Evolutionary conservation across 2,113 vertebrate species (phyloP).

Genomic region (Menidia beryllina): DNA sequence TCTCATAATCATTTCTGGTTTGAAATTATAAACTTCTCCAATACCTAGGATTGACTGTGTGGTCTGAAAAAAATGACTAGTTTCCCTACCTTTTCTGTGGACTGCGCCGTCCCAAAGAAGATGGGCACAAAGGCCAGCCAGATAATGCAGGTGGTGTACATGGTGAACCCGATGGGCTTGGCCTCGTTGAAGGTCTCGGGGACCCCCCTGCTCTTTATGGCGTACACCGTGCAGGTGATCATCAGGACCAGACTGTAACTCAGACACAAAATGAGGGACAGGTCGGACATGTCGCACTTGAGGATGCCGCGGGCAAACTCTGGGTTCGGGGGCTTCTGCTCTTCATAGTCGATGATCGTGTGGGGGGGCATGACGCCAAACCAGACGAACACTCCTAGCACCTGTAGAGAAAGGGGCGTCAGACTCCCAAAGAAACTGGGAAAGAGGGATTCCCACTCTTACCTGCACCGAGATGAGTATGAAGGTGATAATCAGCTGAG

Average conservation of each 20-base stretch:
- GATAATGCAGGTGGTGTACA: slow-evolving; percentile 92
- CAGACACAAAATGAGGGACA: slow-evolving; percentile 88
- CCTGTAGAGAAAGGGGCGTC: slow-evolving; percentile 46
- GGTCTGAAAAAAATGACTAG: background rate
- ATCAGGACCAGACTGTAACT: slow-evolving; percentile 91
- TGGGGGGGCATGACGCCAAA: slow-evolving; percentile 86
- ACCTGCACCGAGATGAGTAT: slow-evolving; percentile 83
- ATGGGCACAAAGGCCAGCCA: slow-evolving; percentile 94
- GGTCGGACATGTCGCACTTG: slow-evolving; percentile 92
- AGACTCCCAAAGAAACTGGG: background rate
- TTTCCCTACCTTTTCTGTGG: slow-evolving; percentile 87
- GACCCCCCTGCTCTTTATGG: slow-evolving; percentile 90
- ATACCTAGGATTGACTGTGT: background rate
- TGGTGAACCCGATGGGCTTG: slow-evolving; percentile 91
- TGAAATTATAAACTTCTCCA: background rate
- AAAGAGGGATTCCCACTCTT: background rate
- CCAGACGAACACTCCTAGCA: slow-evolving; percentile 87
- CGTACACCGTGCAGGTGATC: slow-evolving; percentile 91
- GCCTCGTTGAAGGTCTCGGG: slow-evolving; percentile 94
- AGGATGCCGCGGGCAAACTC: slow-evolving; percentile 89
- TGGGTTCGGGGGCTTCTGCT: slow-evolving; percentile 88
- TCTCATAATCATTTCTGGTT: too few species aligned
- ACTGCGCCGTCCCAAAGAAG: slow-evolving; percentile 91
- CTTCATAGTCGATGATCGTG: slow-evolving; percentile 90
- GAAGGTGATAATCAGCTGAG: slow-evolving; percentile 89